Conservation (phyloP, 2,113 vertebrate species). For the Pterocles gutturalis region DNA sequence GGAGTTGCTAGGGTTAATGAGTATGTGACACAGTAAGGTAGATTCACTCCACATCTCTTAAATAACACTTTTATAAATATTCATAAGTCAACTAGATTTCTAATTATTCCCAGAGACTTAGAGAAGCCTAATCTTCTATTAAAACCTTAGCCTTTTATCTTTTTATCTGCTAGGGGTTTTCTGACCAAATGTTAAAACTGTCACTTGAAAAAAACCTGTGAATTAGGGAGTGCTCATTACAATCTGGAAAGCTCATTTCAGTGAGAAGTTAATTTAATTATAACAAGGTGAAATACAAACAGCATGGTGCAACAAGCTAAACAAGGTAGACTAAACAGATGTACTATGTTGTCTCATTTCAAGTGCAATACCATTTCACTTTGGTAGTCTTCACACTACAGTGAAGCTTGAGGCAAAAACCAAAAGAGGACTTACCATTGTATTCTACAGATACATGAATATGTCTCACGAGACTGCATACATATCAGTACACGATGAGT, state of each 20-base stretch:
- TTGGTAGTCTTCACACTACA: not conserved
- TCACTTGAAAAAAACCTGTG: not conserved
- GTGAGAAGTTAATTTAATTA: conserved; percentile 26
- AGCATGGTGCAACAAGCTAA: not conserved
- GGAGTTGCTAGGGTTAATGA: conserved; percentile 23
- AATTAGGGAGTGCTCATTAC: not conserved
- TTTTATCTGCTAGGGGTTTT: not conserved
- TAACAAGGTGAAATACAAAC: not conserved
- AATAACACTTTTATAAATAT: conserved; percentile 68
- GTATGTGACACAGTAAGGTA: not conserved
- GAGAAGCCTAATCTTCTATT: not conserved
- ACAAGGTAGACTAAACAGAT: not conserved
- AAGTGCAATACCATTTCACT: not conserved
- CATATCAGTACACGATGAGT: rapidly evolving
- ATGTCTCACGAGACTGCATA: not conserved
- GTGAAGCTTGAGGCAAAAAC: not conserved
- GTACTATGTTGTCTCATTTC: not conserved
- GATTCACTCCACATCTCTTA: conserved; percentile 29
- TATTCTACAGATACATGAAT: not conserved
- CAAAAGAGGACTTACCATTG: not conserved
- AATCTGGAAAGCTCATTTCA: conserved; percentile 4
- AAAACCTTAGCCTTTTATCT: conserved; percentile 8
- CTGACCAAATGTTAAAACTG: not conserved
- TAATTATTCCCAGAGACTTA: conserved; percentile 50
- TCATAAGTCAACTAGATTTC: conserved; percentile 51